phyloP scores from a whole-genome alignment of 2,113 vertebrate genomes.

The Salvator merianae region DNA sequence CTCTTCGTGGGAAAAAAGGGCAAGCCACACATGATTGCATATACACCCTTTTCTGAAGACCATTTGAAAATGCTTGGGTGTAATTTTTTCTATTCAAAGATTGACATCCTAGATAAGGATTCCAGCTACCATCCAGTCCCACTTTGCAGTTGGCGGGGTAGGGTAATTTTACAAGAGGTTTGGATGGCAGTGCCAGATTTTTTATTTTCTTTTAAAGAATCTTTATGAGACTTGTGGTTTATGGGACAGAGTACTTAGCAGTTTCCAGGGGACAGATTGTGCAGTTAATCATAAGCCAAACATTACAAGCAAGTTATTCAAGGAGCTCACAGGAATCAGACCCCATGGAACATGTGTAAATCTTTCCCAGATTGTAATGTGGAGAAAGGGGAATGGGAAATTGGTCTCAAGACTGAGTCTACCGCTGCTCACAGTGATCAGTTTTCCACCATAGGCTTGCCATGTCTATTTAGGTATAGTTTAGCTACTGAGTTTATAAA shows the following conservation, averaged over 20 bases:
- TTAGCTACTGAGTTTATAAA: not conserved
- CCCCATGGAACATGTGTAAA: too few relatives aligned
- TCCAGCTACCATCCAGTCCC: not conserved
- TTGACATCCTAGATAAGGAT: not conserved
- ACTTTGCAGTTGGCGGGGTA: not conserved
- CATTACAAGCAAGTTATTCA: too few relatives aligned
- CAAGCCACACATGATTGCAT: too few relatives aligned
- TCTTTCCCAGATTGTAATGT: not conserved
- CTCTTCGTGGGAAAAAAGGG: not conserved
- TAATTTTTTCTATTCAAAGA: not conserved
- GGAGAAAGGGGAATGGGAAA: not conserved
- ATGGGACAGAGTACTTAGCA: not conserved
- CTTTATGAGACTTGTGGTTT: not conserved
- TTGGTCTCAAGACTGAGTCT: too few relatives aligned
- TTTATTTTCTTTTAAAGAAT: not conserved
- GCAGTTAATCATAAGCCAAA: not conserved
- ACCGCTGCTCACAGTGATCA: too few relatives aligned
- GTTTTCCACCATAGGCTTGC: too few relatives aligned
- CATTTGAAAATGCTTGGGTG: not conserved
- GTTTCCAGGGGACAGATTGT: not conserved
- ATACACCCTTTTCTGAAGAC: not conserved
- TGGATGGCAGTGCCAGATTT: too few relatives aligned
- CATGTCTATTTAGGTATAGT: too few relatives aligned
- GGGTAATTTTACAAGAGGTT: not conserved
- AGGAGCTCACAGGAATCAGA: too few relatives aligned